These are phyloP conservation scores for Nymphalis polychloros DNA, from an alignment of 2,888 invertebrate species.

Conservation along the genomic window DNA sequence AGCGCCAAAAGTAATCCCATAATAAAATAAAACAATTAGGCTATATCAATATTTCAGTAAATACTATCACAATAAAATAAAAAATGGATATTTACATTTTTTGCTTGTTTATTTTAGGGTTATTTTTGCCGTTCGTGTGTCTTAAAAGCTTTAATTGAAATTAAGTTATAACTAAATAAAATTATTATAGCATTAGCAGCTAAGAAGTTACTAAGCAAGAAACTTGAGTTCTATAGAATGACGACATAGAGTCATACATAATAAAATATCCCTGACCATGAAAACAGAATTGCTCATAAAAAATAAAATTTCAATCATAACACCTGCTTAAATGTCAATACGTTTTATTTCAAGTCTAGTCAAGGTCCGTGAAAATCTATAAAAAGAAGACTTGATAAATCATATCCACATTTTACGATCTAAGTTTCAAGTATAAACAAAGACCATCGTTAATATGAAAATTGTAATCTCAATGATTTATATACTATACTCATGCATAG, in stretches of 20 bases:
- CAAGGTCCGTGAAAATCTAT: constrained; percentile 60
- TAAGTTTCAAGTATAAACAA: not conserved
- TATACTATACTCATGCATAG: not conserved
- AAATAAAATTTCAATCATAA: constrained; percentile 76
- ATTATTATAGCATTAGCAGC: too few relatives aligned
- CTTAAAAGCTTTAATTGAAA: too few relatives aligned
- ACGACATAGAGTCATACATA: constrained; percentile 8
- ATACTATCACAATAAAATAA: too few relatives aligned
- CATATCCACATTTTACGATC: not conserved
- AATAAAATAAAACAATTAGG: too few relatives aligned
- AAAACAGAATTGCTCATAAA: constrained; percentile 53
- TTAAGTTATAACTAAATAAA: too few relatives aligned
- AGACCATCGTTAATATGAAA: not conserved
- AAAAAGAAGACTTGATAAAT: constrained; percentile 48
- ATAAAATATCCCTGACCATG: constrained; percentile 13
- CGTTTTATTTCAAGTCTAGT: constrained; percentile 48
- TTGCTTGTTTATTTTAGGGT: too few relatives aligned
- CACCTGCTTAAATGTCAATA: constrained; percentile 62
- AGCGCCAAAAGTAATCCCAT: too few relatives aligned
- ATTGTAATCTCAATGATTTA: not conserved
- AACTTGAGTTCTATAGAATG: not conserved
- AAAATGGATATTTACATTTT: too few relatives aligned
- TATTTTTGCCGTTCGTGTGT: too few relatives aligned
- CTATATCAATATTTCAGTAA: too few relatives aligned
- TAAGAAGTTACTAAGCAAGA: not conserved